phyloP scores from a whole-genome alignment of 1,140 invertebrate genomes.

The Magallana ariakensis region DNA sequence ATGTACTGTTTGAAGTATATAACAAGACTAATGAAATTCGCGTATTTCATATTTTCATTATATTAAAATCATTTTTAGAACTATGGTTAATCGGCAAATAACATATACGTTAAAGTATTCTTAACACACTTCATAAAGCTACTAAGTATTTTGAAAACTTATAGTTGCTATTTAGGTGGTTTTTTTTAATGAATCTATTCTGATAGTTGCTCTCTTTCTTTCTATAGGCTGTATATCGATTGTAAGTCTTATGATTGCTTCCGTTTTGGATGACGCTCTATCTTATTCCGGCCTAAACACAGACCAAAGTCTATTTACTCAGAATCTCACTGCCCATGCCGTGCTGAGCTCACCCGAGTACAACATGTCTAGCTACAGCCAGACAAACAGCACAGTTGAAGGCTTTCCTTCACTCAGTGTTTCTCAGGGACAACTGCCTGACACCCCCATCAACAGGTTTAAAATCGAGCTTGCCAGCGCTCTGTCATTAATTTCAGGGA shows the following conservation, averaged over 20 bases:
- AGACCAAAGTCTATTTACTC: neutral
- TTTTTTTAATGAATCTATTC: no score
- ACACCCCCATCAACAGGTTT: neutral
- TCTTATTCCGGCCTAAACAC: neutral
- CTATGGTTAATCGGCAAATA: no score
- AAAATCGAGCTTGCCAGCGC: constrained; percentile 50
- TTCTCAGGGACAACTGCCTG: neutral
- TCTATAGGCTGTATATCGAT: constrained; percentile 77
- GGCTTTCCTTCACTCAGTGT: neutral
- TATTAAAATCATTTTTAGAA: no score
- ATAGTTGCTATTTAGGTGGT: no score
- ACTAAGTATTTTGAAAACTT: no score
- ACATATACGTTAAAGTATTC: no score
- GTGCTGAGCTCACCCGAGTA: neutral
- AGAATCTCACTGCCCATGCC: neutral
- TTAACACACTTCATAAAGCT: no score
- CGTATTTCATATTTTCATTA: no score
- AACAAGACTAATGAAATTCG: no score
- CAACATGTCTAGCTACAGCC: neutral
- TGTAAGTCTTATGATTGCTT: constrained; percentile 78
- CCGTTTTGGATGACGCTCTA: constrained; percentile 68
- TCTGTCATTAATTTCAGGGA: constrained; percentile 53
- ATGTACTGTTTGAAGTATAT: neutral
- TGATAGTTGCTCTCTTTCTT: neutral
- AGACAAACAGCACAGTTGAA: neutral